These are phyloP conservation scores for Fregetta grallaria DNA, from an alignment of 2,113 vertebrate genomes.

Conservation along the genomic window DNA sequence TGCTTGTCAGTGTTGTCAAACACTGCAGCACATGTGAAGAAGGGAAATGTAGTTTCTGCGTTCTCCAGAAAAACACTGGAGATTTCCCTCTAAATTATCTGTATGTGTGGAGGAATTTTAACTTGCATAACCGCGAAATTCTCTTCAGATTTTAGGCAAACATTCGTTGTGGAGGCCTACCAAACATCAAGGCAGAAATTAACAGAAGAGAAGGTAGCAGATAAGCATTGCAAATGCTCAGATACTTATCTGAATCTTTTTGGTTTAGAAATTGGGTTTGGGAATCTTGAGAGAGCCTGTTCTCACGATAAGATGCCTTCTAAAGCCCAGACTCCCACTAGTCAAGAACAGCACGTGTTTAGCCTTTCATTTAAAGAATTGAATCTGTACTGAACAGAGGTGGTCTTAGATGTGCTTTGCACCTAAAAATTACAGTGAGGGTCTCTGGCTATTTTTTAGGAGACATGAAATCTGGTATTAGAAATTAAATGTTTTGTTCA, in stretches of 20 bases:
- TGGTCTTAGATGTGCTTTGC: not conserved
- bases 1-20: not conserved
- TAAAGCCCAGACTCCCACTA: not conserved
- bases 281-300: constrained; percentile 39
- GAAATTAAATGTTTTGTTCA: not conserved
- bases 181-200: constrained; percentile 43
- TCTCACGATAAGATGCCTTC: constrained; percentile 37
- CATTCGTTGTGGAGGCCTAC: not conserved
- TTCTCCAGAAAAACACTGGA: not conserved
- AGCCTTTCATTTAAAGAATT: not conserved
- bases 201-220: constrained; percentile 1
- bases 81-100: not conserved
- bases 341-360: not conserved
- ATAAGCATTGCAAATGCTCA: constrained; percentile 66
- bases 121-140: constrained; percentile 9
- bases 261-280: constrained; percentile 56
- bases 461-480: not conserved
- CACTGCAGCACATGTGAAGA: not conserved
- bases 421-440: not conserved
- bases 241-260: constrained; percentile 56
- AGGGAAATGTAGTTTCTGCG: not conserved
- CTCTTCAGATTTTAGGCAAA: constrained; percentile 8
- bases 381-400: not conserved
- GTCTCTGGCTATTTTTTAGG: not conserved
- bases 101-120: not conserved